Evolutionary conservation across 2,797 vertebrate species (phyloP), one percentile per base, ranked within the genome.

Genomic region (Caiman crocodilus): DNA sequence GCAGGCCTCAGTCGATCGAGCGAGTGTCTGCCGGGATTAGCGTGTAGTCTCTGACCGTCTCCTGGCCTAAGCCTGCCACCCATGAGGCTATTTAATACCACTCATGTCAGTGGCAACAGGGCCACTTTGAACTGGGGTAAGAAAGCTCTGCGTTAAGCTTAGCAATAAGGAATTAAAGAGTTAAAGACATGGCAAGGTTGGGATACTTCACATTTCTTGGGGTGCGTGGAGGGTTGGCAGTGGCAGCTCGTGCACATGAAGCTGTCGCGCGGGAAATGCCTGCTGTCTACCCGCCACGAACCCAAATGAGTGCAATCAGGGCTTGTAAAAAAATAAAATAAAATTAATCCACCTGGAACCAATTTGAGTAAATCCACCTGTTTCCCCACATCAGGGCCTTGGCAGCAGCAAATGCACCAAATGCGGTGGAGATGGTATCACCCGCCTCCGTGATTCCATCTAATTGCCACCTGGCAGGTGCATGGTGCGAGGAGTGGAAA

Each of bases 381-480:
- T 32, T 18, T 67, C 64, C n/a, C 64, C 11, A 18, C 5, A 17
- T 10, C 30, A 8, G 17, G 17, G 64, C 17, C 64, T 30, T 65
- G 63, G 63, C 63, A 65, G 63, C 28, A 65, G 26, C 63, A n/a
- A 65, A 7, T 9, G 14, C 26, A n/a, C 7, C 7, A 16, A 65
- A 28, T n/a, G n/a, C 10, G 63, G 30, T 17, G 28, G 63, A n/a
- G 28, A 4, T 30, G 28, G 63, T 17, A 30, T 67, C 64, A 32
- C 28, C 28, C 28, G 3, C 11, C 25, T 10, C 9, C 0, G 0
- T 10, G 63, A 64, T 16, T 5, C 2, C 5, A 3, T 2, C 12
- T 0, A 77, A 93, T 25, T 17, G 2, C 14, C 65, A 79, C 15
- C 9, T 71, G 71, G 58, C 2, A 25, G 57, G 14, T 42, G 28